Evolutionary conservation across 2,113 vertebrate genomes (phyloP).

Genomic region (Thermophis baileyi): DNA sequence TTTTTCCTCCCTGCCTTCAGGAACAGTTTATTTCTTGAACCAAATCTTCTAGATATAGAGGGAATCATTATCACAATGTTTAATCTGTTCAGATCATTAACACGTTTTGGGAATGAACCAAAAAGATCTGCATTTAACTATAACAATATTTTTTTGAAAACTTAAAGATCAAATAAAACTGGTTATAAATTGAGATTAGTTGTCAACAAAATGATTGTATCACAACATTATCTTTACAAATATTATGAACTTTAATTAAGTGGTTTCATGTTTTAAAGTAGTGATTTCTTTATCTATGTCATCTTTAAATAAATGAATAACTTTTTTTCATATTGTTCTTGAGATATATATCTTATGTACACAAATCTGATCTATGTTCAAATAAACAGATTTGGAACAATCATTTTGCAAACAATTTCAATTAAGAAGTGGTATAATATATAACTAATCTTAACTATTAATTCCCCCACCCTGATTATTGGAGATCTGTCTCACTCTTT

Average conservation of each 20-base stretch:
- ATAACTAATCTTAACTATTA: not conserved
- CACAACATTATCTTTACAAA: not conserved
- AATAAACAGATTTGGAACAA: not conserved
- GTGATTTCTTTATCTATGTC: not conserved
- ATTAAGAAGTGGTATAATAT: not conserved
- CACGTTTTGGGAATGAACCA: not conserved
- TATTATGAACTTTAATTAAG: not conserved
- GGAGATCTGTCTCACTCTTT: not conserved
- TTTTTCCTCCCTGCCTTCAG: not conserved
- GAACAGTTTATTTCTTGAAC: not conserved
- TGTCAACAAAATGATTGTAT: not conserved
- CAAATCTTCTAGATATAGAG: not conserved
- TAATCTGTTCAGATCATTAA: not conserved
- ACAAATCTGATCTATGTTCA: not conserved
- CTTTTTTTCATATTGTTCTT: not conserved
- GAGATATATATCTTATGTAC: not conserved
- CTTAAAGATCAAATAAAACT: not conserved
- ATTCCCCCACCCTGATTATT: not conserved
- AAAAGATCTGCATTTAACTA: not conserved
- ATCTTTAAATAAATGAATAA: not conserved
- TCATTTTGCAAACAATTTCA: not conserved
- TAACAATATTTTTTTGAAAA: not conserved
- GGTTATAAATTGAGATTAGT: not conserved
- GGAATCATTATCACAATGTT: not conserved
- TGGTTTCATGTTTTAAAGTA: not conserved